Evolutionary conservation across 2,797 vertebrate species (phyloP).

Genomic region (Lacerta viridis): DNA sequence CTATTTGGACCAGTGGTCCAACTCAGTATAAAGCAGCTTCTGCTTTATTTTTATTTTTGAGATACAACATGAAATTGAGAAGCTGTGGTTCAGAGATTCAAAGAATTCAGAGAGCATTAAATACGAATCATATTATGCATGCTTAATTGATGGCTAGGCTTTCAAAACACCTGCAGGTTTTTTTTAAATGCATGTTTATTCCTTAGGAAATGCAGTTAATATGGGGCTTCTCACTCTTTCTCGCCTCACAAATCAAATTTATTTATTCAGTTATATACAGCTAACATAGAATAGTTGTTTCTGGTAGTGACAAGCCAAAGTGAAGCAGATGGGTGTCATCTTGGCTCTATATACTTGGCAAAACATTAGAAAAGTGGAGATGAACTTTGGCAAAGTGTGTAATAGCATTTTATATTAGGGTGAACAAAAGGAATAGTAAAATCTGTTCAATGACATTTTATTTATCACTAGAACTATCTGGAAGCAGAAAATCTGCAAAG

Average conservation of each 20-base stretch:
- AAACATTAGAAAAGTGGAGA: not conserved
- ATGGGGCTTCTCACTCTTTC: not conserved
- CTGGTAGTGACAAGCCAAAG: not conserved
- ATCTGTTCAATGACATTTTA: slow-evolving; percentile 17
- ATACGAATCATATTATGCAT: not conserved
- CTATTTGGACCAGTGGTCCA: too few species aligned
- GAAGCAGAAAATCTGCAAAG: not conserved
- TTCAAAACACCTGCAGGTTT: slow-evolving; percentile 3
- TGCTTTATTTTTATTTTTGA: slow-evolving; percentile 4
- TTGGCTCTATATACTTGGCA: slow-evolving; percentile 8
- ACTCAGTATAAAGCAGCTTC: too few species aligned
- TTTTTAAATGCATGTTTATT: not conserved
- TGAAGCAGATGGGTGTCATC: not conserved
- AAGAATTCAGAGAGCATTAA: slow-evolving; percentile 11
- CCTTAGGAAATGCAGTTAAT: not conserved
- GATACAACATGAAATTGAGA: not conserved
- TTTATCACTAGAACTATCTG: slow-evolving; percentile 25
- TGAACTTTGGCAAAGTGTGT: slow-evolving; percentile 27
- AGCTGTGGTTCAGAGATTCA: slow-evolving; percentile 6
- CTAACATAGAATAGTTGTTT: slow-evolving; percentile 17
- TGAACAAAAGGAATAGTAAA: slow-evolving; percentile 10
- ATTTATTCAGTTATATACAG: not conserved
- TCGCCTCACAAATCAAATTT: not conserved
- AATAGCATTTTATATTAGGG: slow-evolving; percentile 19
- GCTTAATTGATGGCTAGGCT: slow-evolving; percentile 26